Evolutionary conservation across 23 tunicate genomes (phyloP).

Genomic region (Clavelina lepadiformis): DNA sequence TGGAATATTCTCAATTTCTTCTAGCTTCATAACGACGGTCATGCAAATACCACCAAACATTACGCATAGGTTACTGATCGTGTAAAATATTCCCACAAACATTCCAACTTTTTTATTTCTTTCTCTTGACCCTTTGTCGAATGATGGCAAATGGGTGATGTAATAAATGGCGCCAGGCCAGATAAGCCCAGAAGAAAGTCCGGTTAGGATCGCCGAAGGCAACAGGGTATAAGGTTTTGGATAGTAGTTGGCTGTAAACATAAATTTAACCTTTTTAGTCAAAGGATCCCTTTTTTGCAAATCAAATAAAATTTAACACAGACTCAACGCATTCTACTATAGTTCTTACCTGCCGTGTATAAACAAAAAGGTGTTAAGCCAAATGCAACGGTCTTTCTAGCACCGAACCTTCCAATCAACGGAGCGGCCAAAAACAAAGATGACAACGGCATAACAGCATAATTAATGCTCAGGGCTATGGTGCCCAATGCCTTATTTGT

Average conservation of each 20-base stretch:
- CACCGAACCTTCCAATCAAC: not conserved
- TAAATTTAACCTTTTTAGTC: not conserved
- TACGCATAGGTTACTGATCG: not conserved
- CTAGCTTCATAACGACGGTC: not conserved
- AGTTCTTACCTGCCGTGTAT: not conserved
- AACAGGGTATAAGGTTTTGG: not conserved
- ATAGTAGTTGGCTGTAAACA: not conserved
- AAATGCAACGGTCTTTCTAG: not conserved
- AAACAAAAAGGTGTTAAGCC: not conserved
- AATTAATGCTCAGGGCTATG: not conserved
- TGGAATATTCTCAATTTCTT: not conserved
- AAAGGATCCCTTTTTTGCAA: not conserved
- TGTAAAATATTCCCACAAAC: not conserved
- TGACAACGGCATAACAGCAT: not conserved
- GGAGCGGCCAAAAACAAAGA: not conserved
- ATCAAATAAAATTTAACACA: not conserved
- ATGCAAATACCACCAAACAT: not conserved
- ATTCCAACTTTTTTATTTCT: not conserved
- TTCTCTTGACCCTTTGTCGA: not conserved
- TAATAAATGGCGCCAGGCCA: not conserved
- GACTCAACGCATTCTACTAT: not conserved
- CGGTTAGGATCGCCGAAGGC: not conserved
- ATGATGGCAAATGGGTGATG: not conserved
- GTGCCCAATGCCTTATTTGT: not conserved
- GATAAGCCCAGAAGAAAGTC: not conserved